Conservation (phyloP, 2,888 invertebrate species). For the Neocrepidodera transversa region DNA sequence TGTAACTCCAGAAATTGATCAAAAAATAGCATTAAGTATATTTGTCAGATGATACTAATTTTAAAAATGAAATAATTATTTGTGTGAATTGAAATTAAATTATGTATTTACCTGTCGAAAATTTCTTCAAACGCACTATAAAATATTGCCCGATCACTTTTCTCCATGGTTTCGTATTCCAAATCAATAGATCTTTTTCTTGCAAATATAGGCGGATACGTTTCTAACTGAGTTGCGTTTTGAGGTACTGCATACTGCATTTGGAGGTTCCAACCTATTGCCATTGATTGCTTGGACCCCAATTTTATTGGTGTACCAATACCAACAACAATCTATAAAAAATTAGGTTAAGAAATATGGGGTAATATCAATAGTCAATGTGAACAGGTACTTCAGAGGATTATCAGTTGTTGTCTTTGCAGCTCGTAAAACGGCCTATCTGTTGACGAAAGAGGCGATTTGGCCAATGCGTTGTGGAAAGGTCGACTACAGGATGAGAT, state of each 20-base stretch:
- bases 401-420: too few relatives aligned
- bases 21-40: too few relatives aligned
- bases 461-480: too few relatives aligned
- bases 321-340: constrained; percentile 67
- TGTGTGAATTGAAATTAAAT: too few relatives aligned
- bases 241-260: constrained; percentile 65
- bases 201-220: constrained; percentile 51
- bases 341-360: background rate
- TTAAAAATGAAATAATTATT: too few relatives aligned
- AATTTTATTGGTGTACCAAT: constrained; percentile 65
- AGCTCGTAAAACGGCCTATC: too few relatives aligned
- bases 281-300: constrained; percentile 64
- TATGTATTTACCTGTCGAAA: constrained; percentile 48
- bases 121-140: constrained; percentile 53
- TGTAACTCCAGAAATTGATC: too few relatives aligned
- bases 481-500: too few relatives aligned
- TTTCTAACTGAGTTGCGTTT: constrained; percentile 50
- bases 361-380: too few relatives aligned
- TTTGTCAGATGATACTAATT: too few relatives aligned
- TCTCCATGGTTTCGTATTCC: constrained; percentile 31
- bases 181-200: constrained; percentile 42
- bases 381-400: too few relatives aligned
- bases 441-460: too few relatives aligned
- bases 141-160: constrained; percentile 51
- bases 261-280: constrained; percentile 69